These are phyloP conservation scores for Epinephelus malabaricus DNA, from an alignment of 2,797 vertebrate genomes.

Conservation along the genomic window DNA sequence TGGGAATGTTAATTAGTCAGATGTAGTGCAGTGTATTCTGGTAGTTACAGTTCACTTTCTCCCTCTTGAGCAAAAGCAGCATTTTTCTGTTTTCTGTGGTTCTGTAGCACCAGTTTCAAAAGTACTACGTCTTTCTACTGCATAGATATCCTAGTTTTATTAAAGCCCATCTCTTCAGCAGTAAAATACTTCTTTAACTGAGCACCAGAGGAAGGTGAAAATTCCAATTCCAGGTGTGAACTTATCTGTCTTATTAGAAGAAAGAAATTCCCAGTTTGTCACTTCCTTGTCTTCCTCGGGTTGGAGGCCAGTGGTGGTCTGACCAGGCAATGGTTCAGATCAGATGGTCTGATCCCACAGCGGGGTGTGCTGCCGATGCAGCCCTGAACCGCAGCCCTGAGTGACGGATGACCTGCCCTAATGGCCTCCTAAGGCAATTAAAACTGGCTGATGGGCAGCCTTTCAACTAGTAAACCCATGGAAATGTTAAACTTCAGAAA, in stretches of 20 bases:
- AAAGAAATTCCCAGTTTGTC: neutral
- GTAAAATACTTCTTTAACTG: no score
- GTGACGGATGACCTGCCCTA: slow-evolving; percentile 20
- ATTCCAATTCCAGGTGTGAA: neutral
- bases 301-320: neutral
- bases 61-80: no score
- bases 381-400: neutral
- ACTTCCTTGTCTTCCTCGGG: neutral
- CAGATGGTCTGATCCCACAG: slow-evolving; percentile 7
- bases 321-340: slow-evolving; percentile 6
- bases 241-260: neutral
- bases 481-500: slow-evolving; percentile 56
- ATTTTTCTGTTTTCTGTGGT: no score
- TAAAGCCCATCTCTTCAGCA: no score
- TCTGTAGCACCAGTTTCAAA: no score
- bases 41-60: no score
- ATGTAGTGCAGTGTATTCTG: no score
- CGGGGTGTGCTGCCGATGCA: neutral
- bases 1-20: no score
- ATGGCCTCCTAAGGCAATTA: slow-evolving; percentile 48
- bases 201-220: neutral
- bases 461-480: slow-evolving; percentile 45
- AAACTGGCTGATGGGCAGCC: slow-evolving; percentile 33
- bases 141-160: no score
- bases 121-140: no score